Base-by-base conservation (phyloP, 2,888 invertebrate genomes). In the Stegophylla sp. region DNA sequence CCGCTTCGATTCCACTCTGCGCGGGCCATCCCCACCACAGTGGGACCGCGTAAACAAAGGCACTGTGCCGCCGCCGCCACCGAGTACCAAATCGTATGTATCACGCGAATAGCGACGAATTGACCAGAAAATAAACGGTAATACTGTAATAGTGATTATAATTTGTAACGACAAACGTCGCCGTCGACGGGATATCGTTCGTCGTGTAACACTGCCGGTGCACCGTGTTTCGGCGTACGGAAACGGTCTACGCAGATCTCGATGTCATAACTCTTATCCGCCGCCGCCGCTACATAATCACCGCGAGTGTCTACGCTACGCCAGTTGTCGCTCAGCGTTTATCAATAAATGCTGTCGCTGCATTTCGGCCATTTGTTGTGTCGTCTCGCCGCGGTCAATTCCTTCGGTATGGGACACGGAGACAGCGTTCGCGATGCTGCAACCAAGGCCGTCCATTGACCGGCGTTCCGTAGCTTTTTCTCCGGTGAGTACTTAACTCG, bases 41-140 rank as follows among this genome's bases (percentile, higher is more conserved):
- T 59, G 17, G 59, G 67, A 61, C 59, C 48, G 77, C 69, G 77
- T 77, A 77, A 77, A 77, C 77, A 77, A 77, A 77, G 77, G 77
- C 61, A 34, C 67, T 34, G 20, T 7, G 34, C 51, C 15, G 51
- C 51, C 51, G 51, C 66, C 76, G 77, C 59, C 43, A 59, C 67
- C 48, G 59, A 17, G 43, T 69, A 59, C 76, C 3, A 53, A 64
- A 64, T 28, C 45, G 53, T 20, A 20, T 12, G 20, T 71, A 15
- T 48, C 3, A 26, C 26, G 51, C 43, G 56, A 10, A 10, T 23
- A 15, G 48, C 15, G 3, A 69, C 1, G 13, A 56, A 51, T 48
- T 28, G n/a, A 45, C 7, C 12, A 20, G 73, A 43, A 20, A 15
- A 45, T 43, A 13, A 23, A 63, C 23, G 23, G 43, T 43, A 41